Conservation (phyloP, 2,113 vertebrate genomes). For the Arvicanthis niloticus region DNA sequence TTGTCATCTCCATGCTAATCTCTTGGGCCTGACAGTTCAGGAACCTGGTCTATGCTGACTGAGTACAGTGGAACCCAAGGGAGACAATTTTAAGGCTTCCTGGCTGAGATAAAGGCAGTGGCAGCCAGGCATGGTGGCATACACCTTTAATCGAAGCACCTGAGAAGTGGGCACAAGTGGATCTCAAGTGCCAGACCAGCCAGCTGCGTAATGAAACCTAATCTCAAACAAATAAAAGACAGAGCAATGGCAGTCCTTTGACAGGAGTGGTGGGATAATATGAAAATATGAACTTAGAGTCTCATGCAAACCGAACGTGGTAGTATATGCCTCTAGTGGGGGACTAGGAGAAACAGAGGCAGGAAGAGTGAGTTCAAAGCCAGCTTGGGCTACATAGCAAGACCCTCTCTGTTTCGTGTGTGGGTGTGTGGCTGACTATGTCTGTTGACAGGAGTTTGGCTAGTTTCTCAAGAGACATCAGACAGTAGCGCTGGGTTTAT, state of each 20-base stretch:
- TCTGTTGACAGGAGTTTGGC: slow-evolving; percentile 16
- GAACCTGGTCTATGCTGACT: not conserved
- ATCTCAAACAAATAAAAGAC: not conserved
- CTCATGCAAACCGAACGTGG: not conserved
- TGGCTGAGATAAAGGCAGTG: not conserved
- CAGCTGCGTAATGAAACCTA: not conserved
- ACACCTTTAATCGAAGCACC: not conserved
- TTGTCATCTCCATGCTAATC: not conserved
- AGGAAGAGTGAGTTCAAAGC: not conserved
- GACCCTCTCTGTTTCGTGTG: no score
- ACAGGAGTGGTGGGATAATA: not conserved
- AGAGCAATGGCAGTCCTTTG: not conserved
- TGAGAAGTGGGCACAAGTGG: not conserved
- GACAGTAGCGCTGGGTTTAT: not conserved
- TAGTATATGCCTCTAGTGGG: not conserved
- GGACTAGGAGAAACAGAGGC: not conserved
- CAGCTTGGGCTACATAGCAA: not conserved
- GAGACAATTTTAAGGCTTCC: not conserved
- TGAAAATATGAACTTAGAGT: not conserved
- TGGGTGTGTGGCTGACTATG: not conserved
- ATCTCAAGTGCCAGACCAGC: not conserved
- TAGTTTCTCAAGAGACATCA: not conserved
- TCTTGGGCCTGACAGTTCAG: not conserved
- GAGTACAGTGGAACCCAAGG: not conserved
- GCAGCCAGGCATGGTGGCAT: not conserved